phyloP scores from a whole-genome alignment of 1,140 invertebrate species.

The Lepidostoma basale region DNA sequence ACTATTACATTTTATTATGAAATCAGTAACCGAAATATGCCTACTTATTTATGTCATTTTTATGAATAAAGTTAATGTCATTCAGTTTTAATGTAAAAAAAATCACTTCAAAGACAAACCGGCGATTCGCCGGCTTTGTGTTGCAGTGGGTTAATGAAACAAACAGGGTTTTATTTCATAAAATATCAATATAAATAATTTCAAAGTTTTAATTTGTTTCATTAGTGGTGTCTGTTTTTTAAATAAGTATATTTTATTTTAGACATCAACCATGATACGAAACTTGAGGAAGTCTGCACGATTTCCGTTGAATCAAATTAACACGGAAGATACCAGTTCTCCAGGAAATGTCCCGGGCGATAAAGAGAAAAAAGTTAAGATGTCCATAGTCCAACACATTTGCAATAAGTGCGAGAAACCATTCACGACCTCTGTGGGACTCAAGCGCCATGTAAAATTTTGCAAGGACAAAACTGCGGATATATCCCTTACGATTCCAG shows the following conservation, averaged over 20 bases:
- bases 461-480: constrained; percentile 26
- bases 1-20: too few relatives aligned
- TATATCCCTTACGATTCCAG: constrained; percentile 18
- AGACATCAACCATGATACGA: background rate
- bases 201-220: background rate
- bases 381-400: constrained; percentile 30
- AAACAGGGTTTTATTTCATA: background rate
- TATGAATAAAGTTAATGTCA: too few relatives aligned
- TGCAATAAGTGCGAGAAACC: constrained; percentile 42
- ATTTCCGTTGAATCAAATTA: background rate
- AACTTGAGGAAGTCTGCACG: background rate
- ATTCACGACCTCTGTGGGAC: constrained; percentile 27
- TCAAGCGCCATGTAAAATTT: constrained; percentile 36
- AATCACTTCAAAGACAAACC: background rate
- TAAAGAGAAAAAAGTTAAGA: constrained; percentile 30
- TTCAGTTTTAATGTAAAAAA: background rate
- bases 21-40: too few relatives aligned
- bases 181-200: background rate
- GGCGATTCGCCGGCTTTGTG: too few relatives aligned
- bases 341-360: too few relatives aligned
- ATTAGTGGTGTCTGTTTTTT: too few relatives aligned
- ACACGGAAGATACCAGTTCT: constrained; percentile 29
- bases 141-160: too few relatives aligned
- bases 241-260: background rate
- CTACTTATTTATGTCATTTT: too few relatives aligned